A percentile compares a stretch with the other conserved stretches of the same genome.
phyloP scores from a whole-genome alignment of 2,113 vertebrate genomes.

The Odobenus rosmarus region DNA sequence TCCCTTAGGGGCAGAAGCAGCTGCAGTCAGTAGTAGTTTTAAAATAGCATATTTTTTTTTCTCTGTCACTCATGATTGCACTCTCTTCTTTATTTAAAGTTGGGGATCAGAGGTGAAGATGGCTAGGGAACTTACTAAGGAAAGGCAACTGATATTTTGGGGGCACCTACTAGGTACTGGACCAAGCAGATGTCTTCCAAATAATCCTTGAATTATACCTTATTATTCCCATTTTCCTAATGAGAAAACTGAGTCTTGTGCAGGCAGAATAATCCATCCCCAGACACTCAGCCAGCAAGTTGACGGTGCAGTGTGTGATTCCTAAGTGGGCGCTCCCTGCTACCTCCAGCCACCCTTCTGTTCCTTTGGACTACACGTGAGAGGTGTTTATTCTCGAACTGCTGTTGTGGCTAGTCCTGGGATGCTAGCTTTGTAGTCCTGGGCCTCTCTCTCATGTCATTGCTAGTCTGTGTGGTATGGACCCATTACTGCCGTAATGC shows the following conservation, averaged over 20 bases:
- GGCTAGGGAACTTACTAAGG: neutral
- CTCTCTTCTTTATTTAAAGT: conserved; percentile 33
- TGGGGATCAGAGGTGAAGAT: neutral
- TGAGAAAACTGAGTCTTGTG: neutral
- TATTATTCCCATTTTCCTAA: neutral
- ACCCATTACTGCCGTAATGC: neutral
- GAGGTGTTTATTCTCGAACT: neutral
- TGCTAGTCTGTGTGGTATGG: neutral
- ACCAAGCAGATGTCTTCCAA: neutral
- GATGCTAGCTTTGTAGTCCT: neutral
- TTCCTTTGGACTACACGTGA: neutral
- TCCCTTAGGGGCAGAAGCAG: conserved; percentile 63
- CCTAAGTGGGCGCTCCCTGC: neutral
- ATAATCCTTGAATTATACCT: neutral
- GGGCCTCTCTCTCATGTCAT: neutral
- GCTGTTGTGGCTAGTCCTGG: neutral
- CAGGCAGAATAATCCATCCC: neutral
- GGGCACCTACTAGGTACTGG: neutral
- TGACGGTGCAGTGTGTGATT: neutral
- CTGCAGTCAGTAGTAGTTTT: conserved; percentile 50
- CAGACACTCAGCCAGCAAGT: neutral
- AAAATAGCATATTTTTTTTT: neutral
- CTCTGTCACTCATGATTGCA: conserved; percentile 8
- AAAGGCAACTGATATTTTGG: neutral
- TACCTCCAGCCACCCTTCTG: too few species aligned